Evolutionary conservation across 2,797 vertebrate species (phyloP), one percentile per base, ranked within the genome.

Genomic region (Lagorchestes hirsutus): DNA sequence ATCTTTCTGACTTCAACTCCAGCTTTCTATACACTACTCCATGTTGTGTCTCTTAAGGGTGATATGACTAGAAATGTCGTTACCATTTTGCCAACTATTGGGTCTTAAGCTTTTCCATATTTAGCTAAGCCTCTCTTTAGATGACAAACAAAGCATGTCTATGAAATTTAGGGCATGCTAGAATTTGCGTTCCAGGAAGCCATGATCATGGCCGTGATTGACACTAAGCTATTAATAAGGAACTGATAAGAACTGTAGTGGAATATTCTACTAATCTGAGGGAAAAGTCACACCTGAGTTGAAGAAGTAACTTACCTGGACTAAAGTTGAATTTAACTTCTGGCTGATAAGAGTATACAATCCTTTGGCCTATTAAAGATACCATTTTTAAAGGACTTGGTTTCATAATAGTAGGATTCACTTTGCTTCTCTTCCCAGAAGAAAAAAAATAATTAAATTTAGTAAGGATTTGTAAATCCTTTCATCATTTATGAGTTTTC

Each of bases 381-480:
- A 90, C 4, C 54, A 95, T 92, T 90, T 14, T 27, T 27, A 29
- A 95, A 94, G 90, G 28, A 54, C 58, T 95, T 94, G 40, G 0
- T 82, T 92, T 97, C 54, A 93, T 94, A 91, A 12, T 94, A 92
- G 29, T 95, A 67, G 46, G 93, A 55, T 91, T n/a, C 62, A 82
- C 16, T 55, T 94, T 91, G 95, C 93, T 87, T 95, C 50, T 95
- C 55, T 94, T 91, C 90, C 8, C 93, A 96, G 93, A 94, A 91
- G 82, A 96, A 93, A 96, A 58, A 92, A 9, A 5, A 55, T 55
- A 90, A 27, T 90, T 93, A 90, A 91, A 52, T 22, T 46, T 74
- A 91, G 90, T 74, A 94, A 93, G 9, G 31, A 54, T 55, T 92
- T 94, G 55, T 14, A 67, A 74, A 74, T 4, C 13, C n/a, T 74